These are phyloP conservation scores for Chaenocephalus aceratus DNA, from an alignment of 2,113 vertebrate genomes.

Conservation along the genomic window DNA sequence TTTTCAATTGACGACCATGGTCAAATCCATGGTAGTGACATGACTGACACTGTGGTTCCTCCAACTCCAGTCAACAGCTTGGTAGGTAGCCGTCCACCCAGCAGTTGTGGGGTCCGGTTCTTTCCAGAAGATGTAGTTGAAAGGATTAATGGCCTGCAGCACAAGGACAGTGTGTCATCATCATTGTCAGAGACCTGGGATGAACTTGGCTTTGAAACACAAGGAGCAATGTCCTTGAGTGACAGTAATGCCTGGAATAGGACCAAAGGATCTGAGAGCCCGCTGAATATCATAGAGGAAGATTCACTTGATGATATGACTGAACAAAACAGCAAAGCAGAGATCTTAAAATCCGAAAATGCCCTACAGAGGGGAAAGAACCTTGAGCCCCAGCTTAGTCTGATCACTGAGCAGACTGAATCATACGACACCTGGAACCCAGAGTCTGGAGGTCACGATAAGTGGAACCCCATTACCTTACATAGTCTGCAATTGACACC, in stretches of 20 bases:
- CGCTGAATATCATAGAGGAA: constrained; percentile 57
- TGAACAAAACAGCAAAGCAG: constrained; percentile 38
- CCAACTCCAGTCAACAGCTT: constrained; percentile 92
- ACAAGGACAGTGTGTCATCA: constrained; percentile 79
- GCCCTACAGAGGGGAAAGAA: constrained; percentile 36
- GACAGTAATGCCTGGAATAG: constrained; percentile 83
- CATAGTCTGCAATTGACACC: constrained; percentile 76
- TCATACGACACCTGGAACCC: constrained; percentile 66
- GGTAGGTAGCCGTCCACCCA: constrained; percentile 88
- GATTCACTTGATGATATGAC: constrained; percentile 11
- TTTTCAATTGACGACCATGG: constrained; percentile 60
- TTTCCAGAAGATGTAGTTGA: constrained; percentile 87
- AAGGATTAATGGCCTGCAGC: constrained; percentile 85
- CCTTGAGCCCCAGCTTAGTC: constrained; percentile 76
- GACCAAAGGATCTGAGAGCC: constrained; percentile 73
- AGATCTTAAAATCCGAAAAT: constrained; percentile 31
- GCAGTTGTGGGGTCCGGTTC: constrained; percentile 84
- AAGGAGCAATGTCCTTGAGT: constrained; percentile 66
- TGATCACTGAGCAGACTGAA: constrained; percentile 71
- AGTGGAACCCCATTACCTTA: constrained; percentile 64
- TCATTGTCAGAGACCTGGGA: constrained; percentile 89
- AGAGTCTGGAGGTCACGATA: constrained; percentile 47
- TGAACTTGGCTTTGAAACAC: constrained; percentile 86
- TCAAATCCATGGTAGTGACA: constrained; percentile 73
- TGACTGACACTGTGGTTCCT: constrained; percentile 85